phyloP scores from a whole-genome alignment of 2,888 invertebrate genomes.

The Conops quadrifasciatus region DNA sequence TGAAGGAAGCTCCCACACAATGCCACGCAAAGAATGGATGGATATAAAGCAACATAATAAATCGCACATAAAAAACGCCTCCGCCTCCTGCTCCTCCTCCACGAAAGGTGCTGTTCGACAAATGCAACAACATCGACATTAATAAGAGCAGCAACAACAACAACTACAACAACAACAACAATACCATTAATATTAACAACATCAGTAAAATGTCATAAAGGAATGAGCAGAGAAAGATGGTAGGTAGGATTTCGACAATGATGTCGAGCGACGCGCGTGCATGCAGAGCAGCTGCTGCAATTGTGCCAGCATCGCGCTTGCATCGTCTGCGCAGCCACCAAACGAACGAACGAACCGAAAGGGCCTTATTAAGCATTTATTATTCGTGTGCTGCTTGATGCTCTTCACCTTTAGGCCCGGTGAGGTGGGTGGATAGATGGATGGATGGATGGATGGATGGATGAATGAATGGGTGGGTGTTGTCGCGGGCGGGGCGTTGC shows the following conservation, averaged over 20 bases:
- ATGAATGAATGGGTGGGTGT: too few relatives aligned
- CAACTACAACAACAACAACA: too few relatives aligned
- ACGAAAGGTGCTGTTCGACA: too few relatives aligned
- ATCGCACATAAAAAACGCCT: conserved; percentile 23
- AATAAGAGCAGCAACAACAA: too few relatives aligned
- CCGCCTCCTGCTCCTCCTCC: too few relatives aligned
- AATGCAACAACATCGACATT: too few relatives aligned
- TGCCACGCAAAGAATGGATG: not conserved
- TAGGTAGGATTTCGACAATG: conserved; percentile 29
- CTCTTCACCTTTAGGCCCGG: conserved; percentile 28
- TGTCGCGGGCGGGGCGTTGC: not conserved
- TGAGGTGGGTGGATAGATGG: not conserved
- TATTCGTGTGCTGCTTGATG: conserved; percentile 42
- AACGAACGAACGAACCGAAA: not conserved
- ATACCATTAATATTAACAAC: too few relatives aligned
- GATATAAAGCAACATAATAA: not conserved
- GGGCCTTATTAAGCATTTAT: conserved; percentile 37
- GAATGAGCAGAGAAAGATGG: not conserved
- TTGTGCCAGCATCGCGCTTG: too few relatives aligned
- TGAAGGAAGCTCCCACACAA: conserved; percentile 4
- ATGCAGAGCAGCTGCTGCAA: not conserved
- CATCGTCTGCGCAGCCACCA: too few relatives aligned
- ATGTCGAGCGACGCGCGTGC: conserved; percentile 22
- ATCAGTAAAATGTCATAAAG: not conserved
- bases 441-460: too few relatives aligned